Base-by-base conservation (phyloP, 1,140 invertebrate species). In the Heliconius eleuchia region DNA sequence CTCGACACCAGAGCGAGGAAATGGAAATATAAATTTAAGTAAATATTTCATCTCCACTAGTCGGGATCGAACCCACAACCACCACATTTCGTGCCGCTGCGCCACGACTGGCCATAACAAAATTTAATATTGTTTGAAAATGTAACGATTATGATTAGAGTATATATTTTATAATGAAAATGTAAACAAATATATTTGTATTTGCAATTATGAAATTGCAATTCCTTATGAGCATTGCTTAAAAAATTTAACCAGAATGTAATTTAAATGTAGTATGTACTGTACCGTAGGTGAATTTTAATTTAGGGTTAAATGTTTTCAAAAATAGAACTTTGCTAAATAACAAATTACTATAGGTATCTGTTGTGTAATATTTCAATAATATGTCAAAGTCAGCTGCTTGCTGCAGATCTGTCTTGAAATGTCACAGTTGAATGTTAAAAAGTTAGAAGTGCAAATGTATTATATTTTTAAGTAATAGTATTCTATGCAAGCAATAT, bases 311-410 rank as follows among this genome's bases (percentile, higher is more conserved):
- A 27, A 27, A 13, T 27, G n/a, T 27, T 66, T 66, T 66, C 30
- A 30, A 66, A 66, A 66, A 27, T 66, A 6, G 60, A 66, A 66
- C 3, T 30, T 66, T 30, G 60, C 9, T 60, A 60, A 60, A 3
- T 27, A 60, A 16, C 34, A 30, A 30, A 27, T 30, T 66, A 30
- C 13, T 66, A 66, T 66, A 30, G 30, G 2, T 30, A 66, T 66
- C 60, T 66, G 60, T 66, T 60, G 27, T 27, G 11, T 66, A n/a
- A 66, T 16, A 66, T 13, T 66, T 8, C 0, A 66, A 66, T n/a
- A 66, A 66, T 66, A 66, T 66, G 79, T 83, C 85, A 83, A 84
- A 80, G 80, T 85, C 84, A 85, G 82, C 84, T 85, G 84, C 78
- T 78, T 57, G 16, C 60, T 74, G 50, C 27, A 52, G 50, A 71